Conservation (phyloP, 2,888 invertebrate genomes). For the Dicyrtomina minuta region DNA sequence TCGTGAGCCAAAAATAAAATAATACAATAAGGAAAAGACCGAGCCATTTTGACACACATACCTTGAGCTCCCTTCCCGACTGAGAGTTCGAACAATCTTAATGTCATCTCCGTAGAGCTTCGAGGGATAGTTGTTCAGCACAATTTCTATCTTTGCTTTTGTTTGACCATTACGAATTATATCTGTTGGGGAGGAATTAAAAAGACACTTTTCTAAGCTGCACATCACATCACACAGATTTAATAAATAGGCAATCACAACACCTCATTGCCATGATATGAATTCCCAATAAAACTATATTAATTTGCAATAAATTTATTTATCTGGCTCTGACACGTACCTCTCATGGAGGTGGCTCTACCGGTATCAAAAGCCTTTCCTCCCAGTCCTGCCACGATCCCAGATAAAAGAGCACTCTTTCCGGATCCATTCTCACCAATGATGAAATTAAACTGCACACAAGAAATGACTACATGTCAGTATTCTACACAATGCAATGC, state of each 20-base stretch:
- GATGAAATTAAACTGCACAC: conserved; percentile 33
- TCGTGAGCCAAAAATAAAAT: too few species aligned
- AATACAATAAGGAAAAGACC: too few species aligned
- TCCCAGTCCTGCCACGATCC: conserved; percentile 27
- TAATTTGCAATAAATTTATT: too few species aligned
- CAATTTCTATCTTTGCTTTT: conserved; percentile 38
- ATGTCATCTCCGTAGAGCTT: conserved; percentile 46
- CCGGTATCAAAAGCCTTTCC: conserved; percentile 28
- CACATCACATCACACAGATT: too few species aligned
- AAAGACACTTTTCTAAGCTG: too few species aligned
- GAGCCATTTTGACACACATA: too few species aligned
- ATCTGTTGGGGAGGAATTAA: conserved; percentile 1
- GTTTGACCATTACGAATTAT: conserved; percentile 44
- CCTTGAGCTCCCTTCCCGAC: background rate
- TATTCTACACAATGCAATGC: too few species aligned
- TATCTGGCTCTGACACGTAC: background rate
- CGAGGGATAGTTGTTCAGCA: conserved; percentile 35
- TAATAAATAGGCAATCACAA: too few species aligned
- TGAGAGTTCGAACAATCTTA: conserved; percentile 42
- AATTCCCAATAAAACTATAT: too few species aligned
- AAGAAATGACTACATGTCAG: too few species aligned
- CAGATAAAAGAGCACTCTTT: conserved; percentile 33
- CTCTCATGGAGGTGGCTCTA: conserved; percentile 21
- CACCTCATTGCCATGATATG: too few species aligned
- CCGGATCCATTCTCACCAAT: conserved; percentile 36